Percentiles rank a stretch among this genome's conserved stretches.
phyloP scores from a whole-genome alignment of 2,888 invertebrate species.

The Rhogogaster chlorosoma region DNA sequence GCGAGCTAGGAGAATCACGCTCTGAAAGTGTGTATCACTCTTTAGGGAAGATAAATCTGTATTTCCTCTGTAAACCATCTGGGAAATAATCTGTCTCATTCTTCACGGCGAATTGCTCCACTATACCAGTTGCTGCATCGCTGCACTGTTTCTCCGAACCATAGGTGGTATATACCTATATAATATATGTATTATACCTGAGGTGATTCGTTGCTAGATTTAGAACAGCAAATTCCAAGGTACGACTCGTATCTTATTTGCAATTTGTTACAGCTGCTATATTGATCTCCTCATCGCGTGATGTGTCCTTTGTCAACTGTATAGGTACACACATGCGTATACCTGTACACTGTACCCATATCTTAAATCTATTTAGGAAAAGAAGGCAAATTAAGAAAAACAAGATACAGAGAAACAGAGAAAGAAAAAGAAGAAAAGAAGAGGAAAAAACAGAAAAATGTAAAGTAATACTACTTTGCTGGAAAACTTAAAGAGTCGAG shows the following conservation, averaged over 20 bases:
- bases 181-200: slow-evolving; percentile 4
- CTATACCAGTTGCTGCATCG: slow-evolving; percentile 34
- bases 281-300: slow-evolving; percentile 27
- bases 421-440: not conserved
- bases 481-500: slow-evolving; percentile 21
- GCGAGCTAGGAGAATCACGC: not conserved
- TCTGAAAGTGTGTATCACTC: slow-evolving; percentile 41
- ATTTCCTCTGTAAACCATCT: slow-evolving; percentile 46
- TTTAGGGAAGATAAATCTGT: slow-evolving; percentile 38
- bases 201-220: slow-evolving; percentile 38
- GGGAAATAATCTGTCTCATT: slow-evolving; percentile 48
- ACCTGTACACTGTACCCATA: not conserved
- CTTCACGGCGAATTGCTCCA: slow-evolving; percentile 42
- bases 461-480: not conserved
- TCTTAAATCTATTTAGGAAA: not conserved
- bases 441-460: too few relatives aligned
- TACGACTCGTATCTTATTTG: slow-evolving; percentile 15
- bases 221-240: slow-evolving; percentile 33
- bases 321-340: not conserved
- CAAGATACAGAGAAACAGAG: not conserved
- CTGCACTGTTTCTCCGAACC: slow-evolving; percentile 16
- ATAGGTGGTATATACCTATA: not conserved
- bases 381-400: not conserved
- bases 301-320: not conserved
- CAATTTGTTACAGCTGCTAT: slow-evolving; percentile 14